Percentiles rank a stretch among this genome's conserved stretches.
Conservation (phyloP, 2,888 invertebrate genomes). For the Tinea pellionella region DNA sequence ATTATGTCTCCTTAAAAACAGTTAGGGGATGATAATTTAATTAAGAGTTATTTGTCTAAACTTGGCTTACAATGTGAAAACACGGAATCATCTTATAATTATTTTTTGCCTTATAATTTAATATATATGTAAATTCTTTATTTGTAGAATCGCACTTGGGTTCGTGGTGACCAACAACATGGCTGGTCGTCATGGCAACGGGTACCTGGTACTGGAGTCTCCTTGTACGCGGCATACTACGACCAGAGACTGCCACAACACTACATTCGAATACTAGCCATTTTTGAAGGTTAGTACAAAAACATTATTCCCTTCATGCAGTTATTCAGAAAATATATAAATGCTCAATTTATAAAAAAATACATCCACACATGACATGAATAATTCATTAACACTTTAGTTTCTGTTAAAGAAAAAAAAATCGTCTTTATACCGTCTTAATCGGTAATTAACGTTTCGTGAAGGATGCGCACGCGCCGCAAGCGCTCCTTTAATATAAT, state of each 20-base stretch:
- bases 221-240: slow-evolving; percentile 65
- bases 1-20: neutral
- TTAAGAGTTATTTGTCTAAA: too few species aligned
- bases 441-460: slow-evolving; percentile 13
- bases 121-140: too few species aligned
- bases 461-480: slow-evolving; percentile 15
- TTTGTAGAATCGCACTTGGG: slow-evolving; percentile 47
- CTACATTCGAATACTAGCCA: slow-evolving; percentile 50
- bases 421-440: slow-evolving; percentile 9
- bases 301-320: neutral
- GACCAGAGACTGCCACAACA: slow-evolving; percentile 55
- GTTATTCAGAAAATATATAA: neutral
- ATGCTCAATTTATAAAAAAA: neutral
- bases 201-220: slow-evolving; percentile 48
- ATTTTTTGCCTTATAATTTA: neutral
- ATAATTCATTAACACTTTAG: slow-evolving; percentile 13
- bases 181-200: slow-evolving; percentile 38
- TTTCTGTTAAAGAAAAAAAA: neutral
- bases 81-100: neutral
- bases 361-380: neutral
- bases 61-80: too few species aligned
- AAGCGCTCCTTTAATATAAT: slow-evolving; percentile 11
- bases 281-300: slow-evolving; percentile 38
- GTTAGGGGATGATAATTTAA: neutral
- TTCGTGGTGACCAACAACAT: slow-evolving; percentile 17